A percentile compares a stretch with the other conserved stretches of the same genome.
These are phyloP conservation scores for Meriones unguiculatus DNA, from an alignment of 2,113 vertebrate species.

Conservation along the genomic window DNA sequence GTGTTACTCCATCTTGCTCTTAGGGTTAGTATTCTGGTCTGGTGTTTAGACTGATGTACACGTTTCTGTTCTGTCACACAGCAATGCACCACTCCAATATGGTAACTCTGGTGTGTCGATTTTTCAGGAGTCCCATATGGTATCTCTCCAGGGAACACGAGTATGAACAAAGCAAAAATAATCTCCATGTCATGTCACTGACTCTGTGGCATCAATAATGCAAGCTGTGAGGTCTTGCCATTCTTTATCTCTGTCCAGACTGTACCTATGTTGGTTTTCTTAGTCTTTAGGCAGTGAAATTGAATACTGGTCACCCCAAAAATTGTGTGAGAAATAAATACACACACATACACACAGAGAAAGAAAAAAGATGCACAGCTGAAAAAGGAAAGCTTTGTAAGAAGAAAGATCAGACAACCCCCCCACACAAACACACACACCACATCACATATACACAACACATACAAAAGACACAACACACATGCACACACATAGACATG, in stretches of 20 bases:
- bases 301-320: neutral
- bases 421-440: neutral
- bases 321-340: neutral
- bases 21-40: conserved; percentile 3
- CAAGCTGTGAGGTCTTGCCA: neutral
- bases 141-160: neutral
- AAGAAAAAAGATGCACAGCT: neutral
- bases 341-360: neutral
- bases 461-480: neutral
- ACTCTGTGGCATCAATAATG: neutral
- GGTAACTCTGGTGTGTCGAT: neutral
- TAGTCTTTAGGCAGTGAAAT: neutral
- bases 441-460: neutral
- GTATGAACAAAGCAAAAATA: neutral
- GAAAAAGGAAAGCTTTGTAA: neutral
- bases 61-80: neutral
- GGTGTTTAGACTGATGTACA: neutral
- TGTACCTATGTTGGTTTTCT: neutral
- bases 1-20: conserved; percentile 19
- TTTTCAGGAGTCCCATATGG: neutral
- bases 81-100: neutral
- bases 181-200: neutral
- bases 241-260: neutral
- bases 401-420: neutral
- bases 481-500: neutral